Percentiles rank a stretch among this genome's conserved stretches.
These are phyloP conservation scores for Neogale vison DNA, from an alignment of 2,113 vertebrate genomes.

Conservation along the genomic window DNA sequence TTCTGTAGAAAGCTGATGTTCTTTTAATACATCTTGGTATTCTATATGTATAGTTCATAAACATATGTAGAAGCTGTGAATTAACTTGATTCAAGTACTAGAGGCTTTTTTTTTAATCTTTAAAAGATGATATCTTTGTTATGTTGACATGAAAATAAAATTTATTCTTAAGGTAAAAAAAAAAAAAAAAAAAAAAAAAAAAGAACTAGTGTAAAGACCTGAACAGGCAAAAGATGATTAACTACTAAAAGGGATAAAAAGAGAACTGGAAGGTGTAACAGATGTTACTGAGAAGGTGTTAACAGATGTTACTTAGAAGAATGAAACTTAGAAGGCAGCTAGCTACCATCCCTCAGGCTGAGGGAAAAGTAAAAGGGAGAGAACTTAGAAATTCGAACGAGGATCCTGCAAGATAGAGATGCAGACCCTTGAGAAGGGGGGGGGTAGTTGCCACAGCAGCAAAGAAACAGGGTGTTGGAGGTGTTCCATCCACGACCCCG, in stretches of 20 bases:
- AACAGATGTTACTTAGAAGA: too few species aligned
- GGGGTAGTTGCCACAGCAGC: background rate
- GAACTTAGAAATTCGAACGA: background rate
- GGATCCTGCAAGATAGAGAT: background rate
- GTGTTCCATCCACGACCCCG: background rate
- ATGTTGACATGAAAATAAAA: background rate
- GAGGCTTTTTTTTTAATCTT: background rate
- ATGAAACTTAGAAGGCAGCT: background rate
- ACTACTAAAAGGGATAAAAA: background rate
- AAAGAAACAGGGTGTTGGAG: background rate
- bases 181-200: too few species aligned
- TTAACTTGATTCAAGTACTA: background rate
- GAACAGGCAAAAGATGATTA: background rate
- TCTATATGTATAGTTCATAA: constrained; percentile 48
- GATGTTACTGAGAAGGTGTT: background rate
- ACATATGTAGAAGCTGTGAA: background rate
- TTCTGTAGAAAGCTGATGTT: constrained; percentile 34
- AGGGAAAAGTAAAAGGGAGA: background rate
- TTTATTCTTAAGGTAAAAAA: background rate
- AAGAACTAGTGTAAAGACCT: background rate
- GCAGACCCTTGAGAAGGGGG: background rate
- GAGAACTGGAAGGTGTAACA: background rate
- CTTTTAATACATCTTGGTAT: constrained; percentile 31
- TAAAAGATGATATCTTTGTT: background rate
- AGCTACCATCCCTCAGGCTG: background rate